Evolutionary conservation across 2,888 invertebrate species (phyloP).

Genomic region (Trichogramma dendrolimi): DNA sequence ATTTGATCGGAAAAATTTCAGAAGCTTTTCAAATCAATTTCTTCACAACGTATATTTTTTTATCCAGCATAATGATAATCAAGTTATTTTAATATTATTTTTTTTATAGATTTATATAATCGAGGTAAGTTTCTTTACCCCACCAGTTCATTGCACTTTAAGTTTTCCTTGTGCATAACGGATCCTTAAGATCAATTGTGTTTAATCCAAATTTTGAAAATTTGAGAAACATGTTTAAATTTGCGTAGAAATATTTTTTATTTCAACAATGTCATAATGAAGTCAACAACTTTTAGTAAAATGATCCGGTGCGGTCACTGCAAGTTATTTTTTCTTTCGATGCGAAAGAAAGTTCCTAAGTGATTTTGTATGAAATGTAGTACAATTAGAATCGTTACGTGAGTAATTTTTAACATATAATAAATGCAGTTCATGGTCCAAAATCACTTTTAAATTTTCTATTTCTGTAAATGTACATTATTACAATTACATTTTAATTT

Average conservation of each 20-base stretch:
- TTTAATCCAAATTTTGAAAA: too few relatives aligned
- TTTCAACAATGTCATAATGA: too few relatives aligned
- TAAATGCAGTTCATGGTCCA: constrained; percentile 20
- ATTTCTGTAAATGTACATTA: constrained; percentile 11
- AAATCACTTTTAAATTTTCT: constrained; percentile 25
- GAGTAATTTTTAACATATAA: constrained; percentile 10
- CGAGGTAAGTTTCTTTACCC: too few relatives aligned
- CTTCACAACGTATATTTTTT: too few relatives aligned
- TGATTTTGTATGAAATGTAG: constrained; percentile 14
- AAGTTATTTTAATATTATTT: background rate
- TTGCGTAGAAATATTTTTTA: too few relatives aligned
- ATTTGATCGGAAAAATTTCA: too few relatives aligned
- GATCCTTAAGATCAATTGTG: too few relatives aligned
- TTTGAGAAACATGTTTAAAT: too few relatives aligned
- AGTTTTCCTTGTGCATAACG: too few relatives aligned
- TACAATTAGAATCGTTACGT: background rate
- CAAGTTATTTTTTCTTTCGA: constrained; percentile 25
- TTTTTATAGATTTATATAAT: background rate
- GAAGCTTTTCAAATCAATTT: too few relatives aligned
- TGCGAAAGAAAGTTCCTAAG: constrained; percentile 26
- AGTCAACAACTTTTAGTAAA: background rate
- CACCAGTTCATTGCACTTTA: too few relatives aligned
- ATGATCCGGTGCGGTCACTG: background rate
- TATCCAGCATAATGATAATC: too few relatives aligned
- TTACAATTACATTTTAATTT: constrained; percentile 11